These are phyloP conservation scores for Cheirogaleus medius DNA, from an alignment of 2,113 vertebrate genomes.

Conservation along the genomic window DNA sequence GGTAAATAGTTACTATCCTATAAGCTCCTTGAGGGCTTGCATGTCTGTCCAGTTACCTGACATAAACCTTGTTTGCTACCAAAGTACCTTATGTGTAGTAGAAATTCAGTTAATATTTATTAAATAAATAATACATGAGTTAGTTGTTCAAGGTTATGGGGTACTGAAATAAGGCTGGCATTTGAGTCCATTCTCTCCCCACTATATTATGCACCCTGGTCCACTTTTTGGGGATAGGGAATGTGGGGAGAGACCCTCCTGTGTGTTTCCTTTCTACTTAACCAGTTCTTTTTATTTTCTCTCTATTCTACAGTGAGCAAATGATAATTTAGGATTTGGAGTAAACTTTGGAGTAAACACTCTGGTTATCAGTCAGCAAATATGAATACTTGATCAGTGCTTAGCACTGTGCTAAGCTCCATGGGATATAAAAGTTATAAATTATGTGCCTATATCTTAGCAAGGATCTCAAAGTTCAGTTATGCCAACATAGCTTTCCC, in stretches of 20 bases:
- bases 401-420: background rate
- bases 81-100: background rate
- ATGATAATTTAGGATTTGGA: background rate
- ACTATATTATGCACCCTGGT: background rate
- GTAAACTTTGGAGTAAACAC: background rate
- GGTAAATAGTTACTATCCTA: background rate
- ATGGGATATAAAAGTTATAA: background rate
- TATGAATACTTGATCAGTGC: background rate
- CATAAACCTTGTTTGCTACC: background rate
- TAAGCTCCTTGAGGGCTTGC: background rate
- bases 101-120: background rate
- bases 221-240: background rate
- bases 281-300: background rate
- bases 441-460: background rate
- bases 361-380: background rate
- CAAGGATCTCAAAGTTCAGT: background rate
- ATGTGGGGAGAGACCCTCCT: background rate
- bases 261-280: background rate
- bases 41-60: background rate
- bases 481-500: background rate
- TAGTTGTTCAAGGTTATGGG: background rate
- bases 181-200: background rate
- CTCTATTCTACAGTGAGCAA: background rate
- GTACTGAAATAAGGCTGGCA: background rate
- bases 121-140: background rate